Base-by-base conservation (phyloP, 1,140 invertebrate species). In the Cotesia typhae region DNA sequence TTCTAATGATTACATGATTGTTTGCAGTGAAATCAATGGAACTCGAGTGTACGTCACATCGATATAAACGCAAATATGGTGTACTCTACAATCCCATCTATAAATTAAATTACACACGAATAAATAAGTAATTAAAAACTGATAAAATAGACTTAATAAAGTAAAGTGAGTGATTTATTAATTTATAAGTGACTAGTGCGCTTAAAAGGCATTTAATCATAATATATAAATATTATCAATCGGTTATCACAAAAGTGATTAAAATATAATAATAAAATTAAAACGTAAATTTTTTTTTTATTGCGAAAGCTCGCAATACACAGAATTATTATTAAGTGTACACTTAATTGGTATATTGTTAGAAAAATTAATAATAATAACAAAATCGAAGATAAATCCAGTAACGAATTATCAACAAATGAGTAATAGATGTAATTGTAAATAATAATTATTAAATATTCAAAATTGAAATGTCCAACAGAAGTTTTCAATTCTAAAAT, bases 1-100 rank as follows among this genome's bases (percentile, higher is more conserved):
- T 35, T 37, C 10, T 52, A 53, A 41, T 64, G 17, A 17, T 12
- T 70, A 68, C 14, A 17, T 59, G n/a, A 61, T 76, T 59, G 55
- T 76, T 86, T 86, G 4, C 82, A 86, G 85, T 86, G 83, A 86
- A 83, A 83, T 67, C 76, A 70, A 77, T 74, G 65, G 74, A 74
- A 75, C 69, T 70, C 73, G 59, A 77, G 69, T 73, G 68, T 71
- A 70, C 72, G 37, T 72, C 61, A 76, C 65, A 71, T 79, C 74
- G 71, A 78, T 73, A 74, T 72, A 72, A 77, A 84, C 76, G 77
- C 78, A 79, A 82, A 83, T 75, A 80, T 80, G 77, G 71, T 81
- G 79, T 81, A 79, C 67, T 47, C 10, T 65, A 74, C 55, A 55
- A 38, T 41, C 41, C 65, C 37, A 57, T 41, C 36, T n/a, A 52